A percentile compares a stretch with the other conserved stretches of the same genome.
Conservation (phyloP, 2,113 vertebrate species). For the Leptocoma aspasia region DNA sequence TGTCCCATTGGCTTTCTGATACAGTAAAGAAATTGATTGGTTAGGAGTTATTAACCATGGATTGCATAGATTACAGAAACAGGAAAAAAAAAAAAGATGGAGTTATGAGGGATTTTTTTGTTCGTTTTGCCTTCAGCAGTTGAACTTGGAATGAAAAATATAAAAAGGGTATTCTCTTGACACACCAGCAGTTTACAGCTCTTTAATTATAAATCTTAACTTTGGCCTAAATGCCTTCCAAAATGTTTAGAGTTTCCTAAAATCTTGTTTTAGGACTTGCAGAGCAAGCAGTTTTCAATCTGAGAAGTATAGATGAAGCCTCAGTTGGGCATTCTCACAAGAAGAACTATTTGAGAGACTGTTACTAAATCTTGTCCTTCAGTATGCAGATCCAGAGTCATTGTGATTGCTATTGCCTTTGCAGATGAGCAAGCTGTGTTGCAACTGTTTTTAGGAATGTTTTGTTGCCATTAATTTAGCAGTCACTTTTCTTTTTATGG, state of each 20-base stretch:
- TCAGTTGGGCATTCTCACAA: background rate
- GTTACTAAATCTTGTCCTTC: background rate
- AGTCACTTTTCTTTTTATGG: constrained; percentile 5
- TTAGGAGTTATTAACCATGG: background rate
- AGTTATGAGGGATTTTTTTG: background rate
- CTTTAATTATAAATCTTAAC: background rate
- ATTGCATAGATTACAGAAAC: background rate
- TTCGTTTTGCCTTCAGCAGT: background rate
- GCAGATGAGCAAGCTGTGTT: background rate
- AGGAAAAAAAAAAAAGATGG: background rate
- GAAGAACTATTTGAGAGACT: background rate
- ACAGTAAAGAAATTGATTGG: background rate
- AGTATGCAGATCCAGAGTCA: background rate
- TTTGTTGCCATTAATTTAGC: background rate
- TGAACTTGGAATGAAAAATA: background rate
- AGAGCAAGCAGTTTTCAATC: background rate
- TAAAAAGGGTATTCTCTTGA: background rate
- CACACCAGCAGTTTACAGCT: background rate
- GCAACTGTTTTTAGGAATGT: background rate
- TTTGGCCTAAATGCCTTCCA: background rate
- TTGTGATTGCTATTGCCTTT: background rate
- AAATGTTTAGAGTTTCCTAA: background rate
- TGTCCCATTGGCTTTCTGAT: background rate
- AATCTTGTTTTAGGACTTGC: background rate
- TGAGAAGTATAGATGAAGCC: background rate